phyloP scores from a whole-genome alignment of 2,888 invertebrate genomes.

The Melinaea menophilus region DNA sequence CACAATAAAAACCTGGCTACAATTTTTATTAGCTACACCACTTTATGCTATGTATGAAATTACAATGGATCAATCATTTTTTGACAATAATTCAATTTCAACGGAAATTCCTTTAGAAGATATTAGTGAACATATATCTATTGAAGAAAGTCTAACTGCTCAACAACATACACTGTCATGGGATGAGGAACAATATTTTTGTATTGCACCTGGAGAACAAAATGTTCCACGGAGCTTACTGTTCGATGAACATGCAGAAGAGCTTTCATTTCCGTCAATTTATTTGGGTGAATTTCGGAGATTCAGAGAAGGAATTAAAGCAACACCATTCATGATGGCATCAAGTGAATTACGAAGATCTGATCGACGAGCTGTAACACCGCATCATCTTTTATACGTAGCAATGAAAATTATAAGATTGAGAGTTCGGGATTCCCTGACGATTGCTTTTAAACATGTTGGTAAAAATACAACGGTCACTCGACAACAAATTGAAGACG shows the following conservation, averaged over 20 bases:
- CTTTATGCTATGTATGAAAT: constrained; percentile 34
- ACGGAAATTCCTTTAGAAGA: constrained; percentile 32
- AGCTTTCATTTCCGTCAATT: constrained; percentile 35
- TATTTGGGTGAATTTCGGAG: constrained; percentile 41
- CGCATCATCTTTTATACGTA: constrained; percentile 42
- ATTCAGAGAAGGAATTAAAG: constrained; percentile 34
- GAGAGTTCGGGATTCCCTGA: constrained; percentile 24
- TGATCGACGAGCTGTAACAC: constrained; percentile 43
- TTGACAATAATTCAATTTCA: constrained; percentile 29
- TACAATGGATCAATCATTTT: constrained; percentile 33
- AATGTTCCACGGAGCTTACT: background rate
- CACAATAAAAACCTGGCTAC: constrained; percentile 36
- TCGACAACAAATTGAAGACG: constrained; percentile 36
- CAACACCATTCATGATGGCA: constrained; percentile 41
- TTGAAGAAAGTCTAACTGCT: constrained; percentile 32
- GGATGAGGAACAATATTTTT: constrained; percentile 16
- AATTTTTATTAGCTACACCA: constrained; percentile 35
- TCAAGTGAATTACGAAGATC: constrained; percentile 43
- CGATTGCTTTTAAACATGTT: constrained; percentile 32
- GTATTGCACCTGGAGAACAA: background rate
- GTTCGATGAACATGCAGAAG: constrained; percentile 28
- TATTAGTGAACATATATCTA: constrained; percentile 35
- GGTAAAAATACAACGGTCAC: constrained; percentile 38
- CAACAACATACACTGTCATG: constrained; percentile 30
- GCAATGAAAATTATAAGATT: constrained; percentile 42